Evolutionary conservation across 1,140 invertebrate genomes (phyloP), one percentile per base, ranked within the genome.

Genomic region (Drosophila tsacasi): DNA sequence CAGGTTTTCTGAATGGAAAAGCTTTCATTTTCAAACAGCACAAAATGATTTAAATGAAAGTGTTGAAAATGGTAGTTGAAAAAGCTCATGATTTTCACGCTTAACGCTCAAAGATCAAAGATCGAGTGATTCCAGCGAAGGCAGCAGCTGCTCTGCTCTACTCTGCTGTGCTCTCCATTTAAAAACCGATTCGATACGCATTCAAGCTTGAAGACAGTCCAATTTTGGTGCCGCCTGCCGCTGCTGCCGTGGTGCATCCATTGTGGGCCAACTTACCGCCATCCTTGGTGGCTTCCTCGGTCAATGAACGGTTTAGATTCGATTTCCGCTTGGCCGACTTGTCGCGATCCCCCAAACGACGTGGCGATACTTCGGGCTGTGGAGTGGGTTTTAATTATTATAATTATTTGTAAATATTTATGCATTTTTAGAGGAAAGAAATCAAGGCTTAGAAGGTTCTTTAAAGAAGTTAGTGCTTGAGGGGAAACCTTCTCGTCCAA

Each of bases 311-410:
- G 91, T 95, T 96, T 61, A 95, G 87, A 91, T 95, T 94, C 40
- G 95, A 95, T 93, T 96, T 96, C 58, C 95, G 93, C 91, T 95
- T 95, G 65, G 94, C 93, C 71, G 95, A 96, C 80, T 96, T 96
- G 91, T 96, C 95, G 76, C 94, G 94, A 87, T 95, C 94, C 52
- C 76, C 59, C 30, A 81, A 57, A 66, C 91, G 92, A 61, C 64
- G 77, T 27, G 80, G 84, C n/a, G 85, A 91, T 35, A 67, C 79
- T 40, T 83, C 84, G 61, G 81, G 81, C 85, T 92, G 39, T 40
- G 5, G 8, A 8, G 6, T 27, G 3, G 3, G 13, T 32, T 40
- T 37, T 55, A 12, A 40, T 66, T 27, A 71, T 19, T 46, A 57
- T 37, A 46, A 64, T 19, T 39, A n/a, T 25, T n/a, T 23, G 5